phyloP scores from a whole-genome alignment of 2,113 vertebrate species.

The Accipiter cooperii region DNA sequence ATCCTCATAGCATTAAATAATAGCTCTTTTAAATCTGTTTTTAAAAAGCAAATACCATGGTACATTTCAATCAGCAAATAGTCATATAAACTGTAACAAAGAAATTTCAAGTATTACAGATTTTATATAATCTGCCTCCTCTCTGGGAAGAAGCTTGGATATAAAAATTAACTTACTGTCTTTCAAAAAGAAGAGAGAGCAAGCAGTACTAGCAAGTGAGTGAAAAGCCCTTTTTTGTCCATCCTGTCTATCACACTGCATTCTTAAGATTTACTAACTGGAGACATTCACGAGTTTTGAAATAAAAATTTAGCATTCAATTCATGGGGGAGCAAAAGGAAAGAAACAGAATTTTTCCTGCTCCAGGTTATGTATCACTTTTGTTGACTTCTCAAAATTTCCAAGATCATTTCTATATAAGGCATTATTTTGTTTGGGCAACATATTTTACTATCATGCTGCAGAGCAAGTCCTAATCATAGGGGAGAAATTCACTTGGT shows the following conservation, averaged over 20 bases:
- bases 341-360: not conserved
- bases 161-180: not conserved
- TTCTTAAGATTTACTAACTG: not conserved
- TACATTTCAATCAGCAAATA: not conserved
- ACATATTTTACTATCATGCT: not conserved
- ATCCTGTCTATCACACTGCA: not conserved
- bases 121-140: not conserved
- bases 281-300: not conserved
- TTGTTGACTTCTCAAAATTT: not conserved
- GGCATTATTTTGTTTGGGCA: not conserved
- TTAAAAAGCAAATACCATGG: not conserved
- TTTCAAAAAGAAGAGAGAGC: not conserved
- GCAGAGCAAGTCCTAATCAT: not conserved
- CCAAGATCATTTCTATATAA: not conserved
- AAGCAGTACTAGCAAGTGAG: not conserved
- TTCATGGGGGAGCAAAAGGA: not conserved
- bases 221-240: not conserved
- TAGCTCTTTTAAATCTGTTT: not conserved
- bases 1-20: not conserved
- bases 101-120: not conserved
- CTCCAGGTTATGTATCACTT: not conserved
- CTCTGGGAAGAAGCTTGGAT: not conserved
- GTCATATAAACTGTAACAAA: not conserved
- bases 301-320: not conserved
- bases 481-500: not conserved